Evolutionary conservation across 2,888 invertebrate genomes (phyloP).

Genomic region (Lagria hirta): DNA sequence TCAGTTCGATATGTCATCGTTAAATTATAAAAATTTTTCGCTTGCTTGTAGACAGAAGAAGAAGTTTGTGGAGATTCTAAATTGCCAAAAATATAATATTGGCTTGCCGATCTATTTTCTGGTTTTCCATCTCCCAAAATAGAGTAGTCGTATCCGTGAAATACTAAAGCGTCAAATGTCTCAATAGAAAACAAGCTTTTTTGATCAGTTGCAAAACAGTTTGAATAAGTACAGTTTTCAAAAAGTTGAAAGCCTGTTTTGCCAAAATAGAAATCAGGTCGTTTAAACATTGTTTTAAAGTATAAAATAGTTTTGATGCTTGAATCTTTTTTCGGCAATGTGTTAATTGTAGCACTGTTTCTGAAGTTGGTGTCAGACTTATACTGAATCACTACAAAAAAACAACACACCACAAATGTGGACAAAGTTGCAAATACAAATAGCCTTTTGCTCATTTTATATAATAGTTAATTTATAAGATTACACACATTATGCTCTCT

Average conservation of each 20-base stretch:
- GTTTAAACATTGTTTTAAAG: constrained; percentile 37
- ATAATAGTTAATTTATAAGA: too few relatives aligned
- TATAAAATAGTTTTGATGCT: constrained; percentile 35
- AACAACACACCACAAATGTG: too few relatives aligned
- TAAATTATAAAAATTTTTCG: constrained; percentile 57
- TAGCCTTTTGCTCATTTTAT: too few relatives aligned
- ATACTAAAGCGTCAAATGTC: constrained; percentile 57
- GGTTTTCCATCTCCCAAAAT: constrained; percentile 4
- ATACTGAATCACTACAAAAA: too few relatives aligned
- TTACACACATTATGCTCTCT: too few relatives aligned
- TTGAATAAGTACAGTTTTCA: constrained; percentile 44
- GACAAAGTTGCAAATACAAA: too few relatives aligned
- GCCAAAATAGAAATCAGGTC: constrained; percentile 32
- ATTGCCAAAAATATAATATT: constrained; percentile 56
- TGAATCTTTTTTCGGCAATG: too few relatives aligned
- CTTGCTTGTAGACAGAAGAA: constrained; percentile 22
- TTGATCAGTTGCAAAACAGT: constrained; percentile 54
- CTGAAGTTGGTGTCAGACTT: too few relatives aligned
- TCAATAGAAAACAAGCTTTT: constrained; percentile 44
- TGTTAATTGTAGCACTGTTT: too few relatives aligned
- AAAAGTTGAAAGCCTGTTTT: too few relatives aligned
- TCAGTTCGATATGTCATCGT: constrained; percentile 60
- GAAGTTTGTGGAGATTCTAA: constrained; percentile 52
- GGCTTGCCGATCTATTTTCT: constrained; percentile 46
- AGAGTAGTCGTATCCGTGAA: constrained; percentile 52